Evolutionary conservation across 2,797 vertebrate species (phyloP).

Genomic region (Pangasius djambal): DNA sequence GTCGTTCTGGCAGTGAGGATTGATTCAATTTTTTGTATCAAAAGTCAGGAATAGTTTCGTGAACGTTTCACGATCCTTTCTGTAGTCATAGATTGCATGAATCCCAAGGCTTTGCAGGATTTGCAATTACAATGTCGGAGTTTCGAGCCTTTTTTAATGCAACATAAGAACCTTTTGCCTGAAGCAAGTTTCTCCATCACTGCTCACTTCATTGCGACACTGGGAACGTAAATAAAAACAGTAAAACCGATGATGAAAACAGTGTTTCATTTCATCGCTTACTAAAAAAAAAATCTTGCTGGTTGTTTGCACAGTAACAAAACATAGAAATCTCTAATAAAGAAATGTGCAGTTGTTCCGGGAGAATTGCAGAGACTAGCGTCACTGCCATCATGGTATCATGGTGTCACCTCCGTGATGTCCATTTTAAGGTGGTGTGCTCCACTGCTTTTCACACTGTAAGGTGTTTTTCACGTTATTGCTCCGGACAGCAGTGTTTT

Average conservation of each 20-base stretch:
- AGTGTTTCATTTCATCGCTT: neutral
- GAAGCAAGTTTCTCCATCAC: neutral
- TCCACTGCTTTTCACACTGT: neutral
- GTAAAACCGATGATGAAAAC: neutral
- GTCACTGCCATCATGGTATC: neutral
- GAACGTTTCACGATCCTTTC: neutral
- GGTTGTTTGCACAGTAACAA: neutral
- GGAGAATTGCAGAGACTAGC: neutral
- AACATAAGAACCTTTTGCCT: neutral
- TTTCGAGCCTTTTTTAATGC: neutral
- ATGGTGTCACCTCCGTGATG: neutral
- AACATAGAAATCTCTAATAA: too few relatives aligned
- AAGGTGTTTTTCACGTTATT: neutral
- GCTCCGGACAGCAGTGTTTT: neutral
- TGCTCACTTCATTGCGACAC: neutral
- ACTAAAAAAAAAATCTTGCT: too few relatives aligned
- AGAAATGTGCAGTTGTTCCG: neutral
- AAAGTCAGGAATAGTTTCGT: neutral
- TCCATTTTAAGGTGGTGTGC: neutral
- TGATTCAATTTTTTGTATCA: neutral
- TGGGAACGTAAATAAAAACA: neutral
- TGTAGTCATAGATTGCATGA: neutral
- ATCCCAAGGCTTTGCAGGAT: neutral
- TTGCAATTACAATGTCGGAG: neutral
- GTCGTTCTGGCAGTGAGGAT: neutral